Conservation (phyloP, 2,797 vertebrate species). For the Ptychadena robeensis region DNA sequence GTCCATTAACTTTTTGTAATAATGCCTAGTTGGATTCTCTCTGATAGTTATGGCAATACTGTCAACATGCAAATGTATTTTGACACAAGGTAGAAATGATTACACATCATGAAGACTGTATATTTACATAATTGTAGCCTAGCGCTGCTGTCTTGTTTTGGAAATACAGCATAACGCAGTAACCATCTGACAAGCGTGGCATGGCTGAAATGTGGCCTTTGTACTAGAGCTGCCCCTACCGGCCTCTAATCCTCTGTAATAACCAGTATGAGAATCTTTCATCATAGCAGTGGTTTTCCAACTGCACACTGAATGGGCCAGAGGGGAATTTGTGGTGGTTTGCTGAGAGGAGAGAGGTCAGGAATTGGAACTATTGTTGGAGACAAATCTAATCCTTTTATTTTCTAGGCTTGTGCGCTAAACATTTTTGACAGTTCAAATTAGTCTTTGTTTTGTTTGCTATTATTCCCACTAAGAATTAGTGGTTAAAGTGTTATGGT, state of each 20-base stretch:
- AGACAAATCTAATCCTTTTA: conserved; percentile 18
- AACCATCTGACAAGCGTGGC: conserved; percentile 35
- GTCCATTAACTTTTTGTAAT: neutral
- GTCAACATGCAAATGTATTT: conserved; percentile 1
- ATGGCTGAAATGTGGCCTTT: conserved; percentile 53
- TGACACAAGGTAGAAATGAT: conserved; percentile 30
- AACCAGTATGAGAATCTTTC: conserved; percentile 45
- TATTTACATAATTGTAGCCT: conserved; percentile 44
- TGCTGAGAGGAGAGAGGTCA: conserved; percentile 34
- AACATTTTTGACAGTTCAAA: conserved; percentile 1
- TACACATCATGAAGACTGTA: conserved; percentile 24
- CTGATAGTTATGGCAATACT: conserved; percentile 15
- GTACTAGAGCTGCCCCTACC: conserved; percentile 31
- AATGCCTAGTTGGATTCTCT: neutral
- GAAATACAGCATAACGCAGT: conserved; percentile 36
- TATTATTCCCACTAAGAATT: neutral
- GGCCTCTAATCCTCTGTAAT: conserved; percentile 51
- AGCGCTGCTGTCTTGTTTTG: conserved; percentile 16
- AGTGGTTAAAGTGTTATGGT: neutral
- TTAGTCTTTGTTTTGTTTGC: neutral
- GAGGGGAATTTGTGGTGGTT: conserved; percentile 34
- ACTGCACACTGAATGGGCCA: conserved; percentile 36
- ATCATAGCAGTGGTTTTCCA: conserved; percentile 46
- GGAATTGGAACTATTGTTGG: conserved; percentile 10
- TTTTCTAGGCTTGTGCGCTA: neutral